phyloP scores from a whole-genome alignment of 1,140 invertebrate species.

The Procambarus clarkii region DNA sequence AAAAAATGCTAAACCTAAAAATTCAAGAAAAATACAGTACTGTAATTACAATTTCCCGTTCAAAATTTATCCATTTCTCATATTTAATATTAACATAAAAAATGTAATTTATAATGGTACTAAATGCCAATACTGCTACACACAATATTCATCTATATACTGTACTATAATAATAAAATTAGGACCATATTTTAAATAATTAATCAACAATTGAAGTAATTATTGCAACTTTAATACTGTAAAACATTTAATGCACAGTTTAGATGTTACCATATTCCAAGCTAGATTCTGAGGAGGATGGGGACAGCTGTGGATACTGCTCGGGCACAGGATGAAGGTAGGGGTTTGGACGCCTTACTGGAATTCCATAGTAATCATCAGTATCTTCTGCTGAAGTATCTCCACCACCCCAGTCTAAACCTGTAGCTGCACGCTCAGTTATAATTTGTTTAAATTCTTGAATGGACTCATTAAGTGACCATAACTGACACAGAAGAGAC shows the following conservation, averaged over 20 bases:
- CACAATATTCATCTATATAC: background rate
- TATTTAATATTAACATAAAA: background rate
- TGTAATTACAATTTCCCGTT: background rate
- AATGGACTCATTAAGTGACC: constrained; percentile 76
- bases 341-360: constrained; percentile 66
- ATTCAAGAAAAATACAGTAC: background rate
- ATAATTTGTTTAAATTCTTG: constrained; percentile 75
- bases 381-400: constrained; percentile 72
- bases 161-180: background rate
- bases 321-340: constrained; percentile 69
- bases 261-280: constrained; percentile 72
- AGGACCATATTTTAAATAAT: background rate
- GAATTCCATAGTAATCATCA: constrained; percentile 72
- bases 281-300: constrained; percentile 70
- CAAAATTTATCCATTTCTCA: background rate
- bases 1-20: background rate
- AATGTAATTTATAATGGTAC: background rate
- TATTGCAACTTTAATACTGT: background rate
- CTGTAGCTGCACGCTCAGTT: constrained; percentile 60
- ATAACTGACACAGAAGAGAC: constrained; percentile 76
- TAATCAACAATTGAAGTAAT: background rate
- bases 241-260: background rate
- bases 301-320: constrained; percentile 62
- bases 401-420: constrained; percentile 64
- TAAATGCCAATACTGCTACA: background rate